Evolutionary conservation across 2,113 vertebrate genomes (phyloP), one percentile per base, ranked within the genome.

Genomic region (Chamaetylas fuelleborni): DNA sequence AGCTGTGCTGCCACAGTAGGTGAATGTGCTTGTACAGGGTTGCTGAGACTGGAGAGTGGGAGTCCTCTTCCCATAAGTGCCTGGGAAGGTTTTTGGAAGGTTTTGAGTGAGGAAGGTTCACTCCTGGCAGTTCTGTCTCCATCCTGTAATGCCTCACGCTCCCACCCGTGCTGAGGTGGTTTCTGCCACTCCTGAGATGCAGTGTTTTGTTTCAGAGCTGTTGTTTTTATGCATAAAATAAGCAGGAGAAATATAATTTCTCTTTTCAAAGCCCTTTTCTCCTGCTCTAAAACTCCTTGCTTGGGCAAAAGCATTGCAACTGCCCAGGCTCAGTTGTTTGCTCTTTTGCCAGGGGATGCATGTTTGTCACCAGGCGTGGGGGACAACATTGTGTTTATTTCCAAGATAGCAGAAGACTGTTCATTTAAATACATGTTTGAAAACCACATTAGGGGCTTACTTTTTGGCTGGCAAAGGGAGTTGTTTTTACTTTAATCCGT

Each of bases 61-160:
- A 66, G 3, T 26, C 7, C 5, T 53, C 45, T 16, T 86, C 28
- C 40, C 0, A 0, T 3, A 43, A 25, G 8, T 28, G 11, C 13
- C 10, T 34, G 20, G 57, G 24, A 26, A 85, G 13, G 19, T 18
- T 80, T 83, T 40, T 28, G 57, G 14, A 47, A 77, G 24, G 17
- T 51, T 88, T 90, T 69, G 24, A 19, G 40, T 24, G 26, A 72
- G 43, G 16, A 50, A 57, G 16, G 11, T 8, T 71, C 20, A 12
- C 47, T 69, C 24, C 40, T 38, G 81, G 60, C 22, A 53, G 34
- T 23, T 22, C 9, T 65, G 6, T 24, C 69, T 53, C 50, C 50
- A 71, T 38, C 28, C 33, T 83, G 17, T 57, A 40, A 15, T 12
- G 18, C 25, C 38, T 91, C 7, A 42, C 0, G 1, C 33, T 92